These are phyloP conservation scores for Heteromurus nitidus DNA, from an alignment of 2,888 invertebrate species.

Conservation along the genomic window DNA sequence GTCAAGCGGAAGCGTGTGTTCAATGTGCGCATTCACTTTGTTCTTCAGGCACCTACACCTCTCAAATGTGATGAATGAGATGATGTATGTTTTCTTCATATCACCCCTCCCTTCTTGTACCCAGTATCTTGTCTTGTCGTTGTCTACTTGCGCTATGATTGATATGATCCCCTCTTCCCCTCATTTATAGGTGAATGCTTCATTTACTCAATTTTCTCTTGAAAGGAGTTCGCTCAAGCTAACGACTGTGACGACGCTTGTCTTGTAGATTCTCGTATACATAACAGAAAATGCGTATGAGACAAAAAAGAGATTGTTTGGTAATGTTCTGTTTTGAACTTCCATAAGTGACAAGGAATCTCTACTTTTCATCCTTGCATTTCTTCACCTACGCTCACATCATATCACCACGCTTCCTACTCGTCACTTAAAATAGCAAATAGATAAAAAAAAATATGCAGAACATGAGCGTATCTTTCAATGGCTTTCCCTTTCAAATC, in stretches of 20 bases:
- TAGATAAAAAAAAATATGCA: neutral
- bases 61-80: conserved; percentile 15
- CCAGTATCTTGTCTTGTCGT: neutral
- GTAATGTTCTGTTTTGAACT: neutral
- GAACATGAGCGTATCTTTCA: neutral
- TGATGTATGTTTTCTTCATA: conserved; percentile 3
- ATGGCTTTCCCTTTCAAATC: conserved; percentile 20
- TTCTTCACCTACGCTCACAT: neutral
- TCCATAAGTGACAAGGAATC: neutral
- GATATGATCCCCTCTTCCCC: neutral
- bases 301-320: neutral
- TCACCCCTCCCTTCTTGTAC: conserved; percentile 13
- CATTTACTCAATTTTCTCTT: neutral
- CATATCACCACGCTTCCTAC: neutral
- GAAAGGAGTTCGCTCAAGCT: neutral
- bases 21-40: neutral
- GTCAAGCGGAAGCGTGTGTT: no score
- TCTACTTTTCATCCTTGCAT: neutral
- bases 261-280: neutral
- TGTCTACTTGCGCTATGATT: neutral
- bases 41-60: no score
- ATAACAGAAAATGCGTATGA: neutral
- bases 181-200: conserved; percentile 2
- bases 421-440: neutral
- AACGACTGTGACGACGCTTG: neutral